phyloP scores from a whole-genome alignment of 2,888 invertebrate genomes.

The Pseudococcus viburni region DNA sequence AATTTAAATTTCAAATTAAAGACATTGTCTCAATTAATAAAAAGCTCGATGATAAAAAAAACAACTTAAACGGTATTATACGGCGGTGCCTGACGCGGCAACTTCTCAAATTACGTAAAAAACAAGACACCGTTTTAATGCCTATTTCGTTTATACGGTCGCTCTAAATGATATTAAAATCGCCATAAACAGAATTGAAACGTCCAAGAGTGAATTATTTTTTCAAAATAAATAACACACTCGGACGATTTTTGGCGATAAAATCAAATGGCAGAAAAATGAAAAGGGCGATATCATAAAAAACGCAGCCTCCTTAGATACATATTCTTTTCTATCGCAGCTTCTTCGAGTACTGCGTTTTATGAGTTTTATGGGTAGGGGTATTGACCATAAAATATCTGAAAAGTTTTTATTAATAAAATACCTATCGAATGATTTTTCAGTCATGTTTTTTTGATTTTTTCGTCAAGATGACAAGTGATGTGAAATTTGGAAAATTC shows the following conservation, averaged over 20 bases:
- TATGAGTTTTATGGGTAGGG: background rate
- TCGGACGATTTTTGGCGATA: conserved; percentile 24
- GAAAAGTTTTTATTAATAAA: background rate
- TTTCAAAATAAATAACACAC: conserved; percentile 16
- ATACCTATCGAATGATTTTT: background rate
- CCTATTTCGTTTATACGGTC: background rate
- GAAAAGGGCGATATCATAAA: conserved; percentile 15
- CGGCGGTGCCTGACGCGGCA: background rate
- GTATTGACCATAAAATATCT: conserved; percentile 2
- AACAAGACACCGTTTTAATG: conserved; percentile 7
- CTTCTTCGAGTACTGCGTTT: background rate
- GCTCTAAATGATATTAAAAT: conserved; percentile 5
- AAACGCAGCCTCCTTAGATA: background rate
- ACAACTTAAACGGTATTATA: background rate
- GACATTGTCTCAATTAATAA: conserved; percentile 17
- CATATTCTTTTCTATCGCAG: background rate
- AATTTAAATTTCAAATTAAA: conserved; percentile 8
- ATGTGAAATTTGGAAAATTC: background rate
- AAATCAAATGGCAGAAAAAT: conserved; percentile 36
- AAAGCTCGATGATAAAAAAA: background rate
- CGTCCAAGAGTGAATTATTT: conserved; percentile 15
- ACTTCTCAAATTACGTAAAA: conserved; percentile 19
- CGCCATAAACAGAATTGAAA: conserved; percentile 25
- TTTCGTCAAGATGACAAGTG: background rate
- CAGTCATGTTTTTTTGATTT: background rate